These are phyloP conservation scores for Drosophila kikkawai DNA, from an alignment of 1,140 invertebrate genomes.

Conservation along the genomic window DNA sequence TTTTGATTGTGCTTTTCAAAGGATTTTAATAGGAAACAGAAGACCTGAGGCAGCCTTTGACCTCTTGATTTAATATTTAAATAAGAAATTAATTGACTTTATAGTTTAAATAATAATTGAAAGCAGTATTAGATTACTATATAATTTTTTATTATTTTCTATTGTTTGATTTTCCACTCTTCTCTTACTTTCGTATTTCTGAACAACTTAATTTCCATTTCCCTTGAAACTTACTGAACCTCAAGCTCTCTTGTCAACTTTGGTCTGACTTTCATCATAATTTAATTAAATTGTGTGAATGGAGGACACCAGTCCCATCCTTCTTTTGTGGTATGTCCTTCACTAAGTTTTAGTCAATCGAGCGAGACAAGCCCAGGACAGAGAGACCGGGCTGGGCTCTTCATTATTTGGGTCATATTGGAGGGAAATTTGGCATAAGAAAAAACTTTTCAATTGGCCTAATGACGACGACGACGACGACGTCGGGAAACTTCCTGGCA, in stretches of 20 bases:
- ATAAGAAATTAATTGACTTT: neutral
- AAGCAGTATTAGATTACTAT: neutral
- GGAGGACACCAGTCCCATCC: neutral
- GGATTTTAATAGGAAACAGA: neutral
- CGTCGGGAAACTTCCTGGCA: conserved; percentile 43
- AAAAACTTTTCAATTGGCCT: conserved; percentile 58
- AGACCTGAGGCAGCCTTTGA: neutral
- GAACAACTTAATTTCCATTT: conserved; percentile 17
- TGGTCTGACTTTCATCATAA: conserved; percentile 43
- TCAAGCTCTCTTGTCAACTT: conserved; percentile 33
- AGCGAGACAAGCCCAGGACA: conserved; percentile 36
- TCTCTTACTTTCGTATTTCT: neutral
- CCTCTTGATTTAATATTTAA: neutral
- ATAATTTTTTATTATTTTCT: too few relatives aligned
- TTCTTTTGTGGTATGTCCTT: conserved; percentile 16
- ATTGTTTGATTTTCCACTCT: too few relatives aligned
- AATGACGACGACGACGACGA: conserved; percentile 29
- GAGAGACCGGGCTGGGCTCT: conserved; percentile 1
- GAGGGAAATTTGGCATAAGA: conserved; percentile 33
- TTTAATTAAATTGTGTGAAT: conserved; percentile 74
- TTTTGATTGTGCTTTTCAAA: neutral
- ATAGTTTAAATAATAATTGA: neutral
- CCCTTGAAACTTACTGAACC: conserved; percentile 6
- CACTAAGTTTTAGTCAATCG: conserved; percentile 40
- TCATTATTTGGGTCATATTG: conserved; percentile 61